phyloP scores from a whole-genome alignment of 2,113 vertebrate species.

The Hepsetus odoe region DNA sequence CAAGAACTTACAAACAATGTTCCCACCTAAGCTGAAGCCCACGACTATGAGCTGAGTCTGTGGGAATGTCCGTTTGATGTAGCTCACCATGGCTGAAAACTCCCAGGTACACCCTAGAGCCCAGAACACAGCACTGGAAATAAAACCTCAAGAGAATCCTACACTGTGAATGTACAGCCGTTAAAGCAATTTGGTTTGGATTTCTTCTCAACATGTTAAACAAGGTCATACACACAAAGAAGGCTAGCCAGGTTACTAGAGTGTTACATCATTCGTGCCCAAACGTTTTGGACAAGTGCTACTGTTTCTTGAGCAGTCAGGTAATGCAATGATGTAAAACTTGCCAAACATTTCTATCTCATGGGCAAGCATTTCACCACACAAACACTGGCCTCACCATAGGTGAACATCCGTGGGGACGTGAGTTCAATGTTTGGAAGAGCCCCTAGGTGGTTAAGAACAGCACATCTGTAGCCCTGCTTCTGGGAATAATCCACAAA shows the following conservation, averaged over 20 bases:
- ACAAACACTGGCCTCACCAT: conserved; percentile 72
- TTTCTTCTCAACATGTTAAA: conserved; percentile 13
- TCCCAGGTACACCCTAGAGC: conserved; percentile 95
- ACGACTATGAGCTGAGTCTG: conserved; percentile 90
- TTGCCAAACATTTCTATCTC: conserved; percentile 10
- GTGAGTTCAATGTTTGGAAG: conserved; percentile 91
- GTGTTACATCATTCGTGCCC: conserved; percentile 23
- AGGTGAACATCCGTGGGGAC: conserved; percentile 97
- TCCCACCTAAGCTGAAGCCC: conserved; percentile 96
- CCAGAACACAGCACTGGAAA: conserved; percentile 27
- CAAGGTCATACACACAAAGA: conserved; percentile 6
- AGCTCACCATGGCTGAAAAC: conserved; percentile 92
- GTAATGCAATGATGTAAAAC: conserved; percentile 1
- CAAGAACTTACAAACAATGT: conserved; percentile 96
- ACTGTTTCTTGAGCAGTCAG: conserved; percentile 18
- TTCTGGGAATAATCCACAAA: conserved; percentile 94
- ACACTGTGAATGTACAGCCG: neutral
- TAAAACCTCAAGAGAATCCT: neutral
- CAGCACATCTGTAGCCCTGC: conserved; percentile 92
- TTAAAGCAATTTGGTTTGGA: neutral
- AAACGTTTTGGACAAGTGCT: neutral
- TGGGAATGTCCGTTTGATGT: conserved; percentile 88
- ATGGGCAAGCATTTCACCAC: conserved; percentile 16
- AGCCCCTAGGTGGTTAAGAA: conserved; percentile 93
- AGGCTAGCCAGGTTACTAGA: conserved; percentile 13